Conservation (phyloP, 2,888 invertebrate species). For the Mesorhabditis spiculigera region DNA sequence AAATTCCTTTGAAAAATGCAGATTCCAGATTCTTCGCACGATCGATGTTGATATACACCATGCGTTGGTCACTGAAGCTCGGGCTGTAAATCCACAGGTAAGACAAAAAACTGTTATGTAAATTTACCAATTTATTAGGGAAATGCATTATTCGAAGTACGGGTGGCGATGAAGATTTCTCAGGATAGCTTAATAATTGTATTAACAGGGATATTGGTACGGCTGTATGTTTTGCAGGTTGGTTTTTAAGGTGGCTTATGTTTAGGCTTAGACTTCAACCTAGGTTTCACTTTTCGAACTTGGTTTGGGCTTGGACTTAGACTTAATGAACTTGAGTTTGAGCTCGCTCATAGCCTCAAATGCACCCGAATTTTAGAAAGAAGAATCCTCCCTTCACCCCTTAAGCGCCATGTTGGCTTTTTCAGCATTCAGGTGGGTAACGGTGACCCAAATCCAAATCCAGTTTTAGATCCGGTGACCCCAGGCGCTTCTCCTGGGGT, state of each 20-base stretch:
- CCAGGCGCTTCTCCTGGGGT: conserved; percentile 36
- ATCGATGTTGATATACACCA: conserved; percentile 32
- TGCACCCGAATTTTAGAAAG: too few relatives aligned
- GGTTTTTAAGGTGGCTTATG: background rate
- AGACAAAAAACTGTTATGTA: background rate
- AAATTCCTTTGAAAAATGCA: too few relatives aligned
- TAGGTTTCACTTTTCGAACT: too few relatives aligned
- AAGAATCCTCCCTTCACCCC: too few relatives aligned
- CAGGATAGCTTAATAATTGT: conserved; percentile 30
- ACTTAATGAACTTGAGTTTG: too few relatives aligned
- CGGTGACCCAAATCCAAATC: too few relatives aligned
- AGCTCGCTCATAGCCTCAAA: too few relatives aligned
- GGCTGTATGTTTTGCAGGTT: conserved; percentile 27
- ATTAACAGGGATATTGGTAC: conserved; percentile 28
- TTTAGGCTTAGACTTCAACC: too few relatives aligned
- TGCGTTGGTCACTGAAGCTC: conserved; percentile 26
- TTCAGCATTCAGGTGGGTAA: too few relatives aligned
- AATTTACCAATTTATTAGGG: conserved; percentile 6
- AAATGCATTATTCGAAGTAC: conserved; percentile 28
- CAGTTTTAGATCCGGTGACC: conserved; percentile 20
- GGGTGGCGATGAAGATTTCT: conserved; percentile 21
- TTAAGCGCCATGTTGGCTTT: too few relatives aligned
- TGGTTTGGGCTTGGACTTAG: too few relatives aligned
- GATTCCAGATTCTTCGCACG: conserved; percentile 28
- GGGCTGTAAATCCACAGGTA: conserved; percentile 19